Percentiles rank a stretch among this genome's conserved stretches.
Evolutionary conservation across 2,797 vertebrate species (phyloP).

Genomic region (Alca torda): DNA sequence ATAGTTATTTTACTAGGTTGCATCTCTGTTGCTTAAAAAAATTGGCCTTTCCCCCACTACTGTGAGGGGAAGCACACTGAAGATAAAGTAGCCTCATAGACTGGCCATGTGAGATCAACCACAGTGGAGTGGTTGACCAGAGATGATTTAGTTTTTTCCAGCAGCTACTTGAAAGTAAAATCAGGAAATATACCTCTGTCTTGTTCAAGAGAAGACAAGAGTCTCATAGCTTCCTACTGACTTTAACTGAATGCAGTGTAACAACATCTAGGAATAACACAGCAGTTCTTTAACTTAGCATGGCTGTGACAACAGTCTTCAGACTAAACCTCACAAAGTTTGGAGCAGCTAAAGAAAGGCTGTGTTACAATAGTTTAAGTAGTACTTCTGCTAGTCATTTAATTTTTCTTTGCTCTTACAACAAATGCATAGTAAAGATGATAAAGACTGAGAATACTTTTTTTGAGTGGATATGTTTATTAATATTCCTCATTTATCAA

Average conservation of each 20-base stretch:
- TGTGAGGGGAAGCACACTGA: not conserved
- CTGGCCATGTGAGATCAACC: not conserved
- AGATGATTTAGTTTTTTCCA: not conserved
- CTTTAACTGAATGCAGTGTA: not conserved
- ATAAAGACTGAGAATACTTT: not conserved
- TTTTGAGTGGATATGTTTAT: not conserved
- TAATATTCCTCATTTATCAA: not conserved
- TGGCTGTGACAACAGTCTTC: not conserved
- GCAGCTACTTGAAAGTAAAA: not conserved
- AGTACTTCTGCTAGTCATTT: not conserved
- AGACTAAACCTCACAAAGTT: not conserved
- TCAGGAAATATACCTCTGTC: not conserved
- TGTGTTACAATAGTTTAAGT: not conserved
- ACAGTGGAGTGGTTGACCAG: not conserved
- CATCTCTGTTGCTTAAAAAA: not conserved
- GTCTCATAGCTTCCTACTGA: not conserved
- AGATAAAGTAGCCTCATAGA: not conserved
- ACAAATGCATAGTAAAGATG: not conserved
- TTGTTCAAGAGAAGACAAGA: not conserved
- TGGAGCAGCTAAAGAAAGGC: not conserved
- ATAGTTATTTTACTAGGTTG: not conserved
- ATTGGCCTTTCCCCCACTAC: not conserved
- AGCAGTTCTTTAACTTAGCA: not conserved
- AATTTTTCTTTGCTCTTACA: not conserved
- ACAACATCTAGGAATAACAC: not conserved